These are phyloP conservation scores for Mormyrus iriodes DNA, from an alignment of 2,113 vertebrate species.

Conservation along the genomic window DNA sequence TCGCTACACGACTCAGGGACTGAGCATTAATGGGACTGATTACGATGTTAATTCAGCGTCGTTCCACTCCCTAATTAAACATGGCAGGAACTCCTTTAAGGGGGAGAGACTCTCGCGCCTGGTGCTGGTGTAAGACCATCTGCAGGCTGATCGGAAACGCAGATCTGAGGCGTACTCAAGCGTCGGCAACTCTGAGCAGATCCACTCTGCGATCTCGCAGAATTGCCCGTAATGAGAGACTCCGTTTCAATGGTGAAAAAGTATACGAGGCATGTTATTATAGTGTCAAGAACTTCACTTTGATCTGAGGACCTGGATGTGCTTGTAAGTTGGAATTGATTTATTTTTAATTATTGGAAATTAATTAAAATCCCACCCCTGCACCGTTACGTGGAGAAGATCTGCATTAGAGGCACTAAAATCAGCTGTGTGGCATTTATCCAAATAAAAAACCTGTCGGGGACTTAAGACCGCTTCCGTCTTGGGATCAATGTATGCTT, in stretches of 20 bases:
- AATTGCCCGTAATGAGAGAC: background rate
- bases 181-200: background rate
- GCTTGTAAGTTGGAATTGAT: background rate
- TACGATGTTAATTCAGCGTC: background rate
- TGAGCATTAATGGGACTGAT: background rate
- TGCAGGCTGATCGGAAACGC: background rate
- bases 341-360: background rate
- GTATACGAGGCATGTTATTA: background rate
- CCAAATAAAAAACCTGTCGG: background rate
- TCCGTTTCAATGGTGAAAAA: background rate
- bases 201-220: background rate
- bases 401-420: background rate
- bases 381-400: background rate
- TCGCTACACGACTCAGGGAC: background rate
- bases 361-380: background rate
- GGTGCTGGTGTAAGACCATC: background rate
- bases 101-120: background rate
- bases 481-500: background rate
- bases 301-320: background rate
- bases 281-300: background rate
- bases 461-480: background rate
- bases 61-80: slow-evolving; percentile 2
- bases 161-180: background rate
- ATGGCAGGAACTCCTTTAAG: background rate
- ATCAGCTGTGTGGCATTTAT: background rate